A percentile compares a stretch with the other conserved stretches of the same genome.
phyloP scores from a whole-genome alignment of 2,797 vertebrate genomes.

The Alauda arvensis region DNA sequence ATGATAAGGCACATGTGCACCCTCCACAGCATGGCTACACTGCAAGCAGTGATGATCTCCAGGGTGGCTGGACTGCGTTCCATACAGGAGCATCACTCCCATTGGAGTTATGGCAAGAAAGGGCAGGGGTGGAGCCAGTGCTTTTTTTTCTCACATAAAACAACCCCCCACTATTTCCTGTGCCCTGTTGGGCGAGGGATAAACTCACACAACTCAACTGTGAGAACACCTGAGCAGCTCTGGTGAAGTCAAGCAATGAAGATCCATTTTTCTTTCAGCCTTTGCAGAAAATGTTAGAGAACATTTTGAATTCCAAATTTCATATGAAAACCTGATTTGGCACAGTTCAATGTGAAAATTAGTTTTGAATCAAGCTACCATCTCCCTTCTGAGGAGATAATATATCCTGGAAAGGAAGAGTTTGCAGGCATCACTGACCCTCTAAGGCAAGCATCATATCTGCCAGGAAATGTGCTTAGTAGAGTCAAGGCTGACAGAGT shows the following conservation, averaged over 20 bases:
- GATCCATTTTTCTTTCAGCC: not conserved
- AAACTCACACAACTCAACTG: accelerated
- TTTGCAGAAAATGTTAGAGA: not conserved
- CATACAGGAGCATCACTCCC: not conserved
- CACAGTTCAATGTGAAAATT: constrained; percentile 14
- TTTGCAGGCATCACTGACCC: constrained; percentile 15
- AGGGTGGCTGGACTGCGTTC: not conserved
- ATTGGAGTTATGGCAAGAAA: not conserved
- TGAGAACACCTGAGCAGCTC: not conserved
- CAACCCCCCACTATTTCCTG: not conserved
- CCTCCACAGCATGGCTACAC: accelerated
- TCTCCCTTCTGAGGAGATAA: constrained; percentile 22
- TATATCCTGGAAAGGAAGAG: not conserved
- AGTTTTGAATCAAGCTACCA: constrained; percentile 29
- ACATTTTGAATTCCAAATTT: not conserved
- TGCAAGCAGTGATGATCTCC: not conserved
- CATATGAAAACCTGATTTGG: constrained; percentile 25
- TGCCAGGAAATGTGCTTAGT: constrained; percentile 8
- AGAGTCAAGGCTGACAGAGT: not conserved
- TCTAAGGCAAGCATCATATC: not conserved
- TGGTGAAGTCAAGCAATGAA: not conserved
- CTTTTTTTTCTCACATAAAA: not conserved
- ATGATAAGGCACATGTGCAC: accelerated
- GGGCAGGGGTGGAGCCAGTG: not conserved
- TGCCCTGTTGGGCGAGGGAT: not conserved